Evolutionary conservation across 2,888 invertebrate species (phyloP).

Genomic region (Plagiodera versicolora): DNA sequence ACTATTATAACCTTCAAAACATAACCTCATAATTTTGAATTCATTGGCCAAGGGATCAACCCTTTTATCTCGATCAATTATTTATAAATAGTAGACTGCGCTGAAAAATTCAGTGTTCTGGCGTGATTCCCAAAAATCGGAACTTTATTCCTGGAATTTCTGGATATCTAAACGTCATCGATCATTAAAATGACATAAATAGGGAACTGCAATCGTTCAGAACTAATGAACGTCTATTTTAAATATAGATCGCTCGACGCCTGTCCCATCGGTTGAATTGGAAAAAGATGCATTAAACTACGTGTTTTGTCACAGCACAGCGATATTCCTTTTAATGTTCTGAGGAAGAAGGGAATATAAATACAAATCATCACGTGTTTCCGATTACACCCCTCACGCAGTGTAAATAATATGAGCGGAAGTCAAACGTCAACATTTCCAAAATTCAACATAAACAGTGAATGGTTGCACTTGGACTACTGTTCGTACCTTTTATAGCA

Average conservation of each 20-base stretch:
- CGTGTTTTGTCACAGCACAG: not conserved
- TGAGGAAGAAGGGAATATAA: not conserved
- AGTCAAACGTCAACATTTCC: not conserved
- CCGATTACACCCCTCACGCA: not conserved
- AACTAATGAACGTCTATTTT: conserved; percentile 7
- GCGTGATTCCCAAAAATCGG: not conserved
- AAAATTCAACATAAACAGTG: not conserved
- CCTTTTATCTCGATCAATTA: too few species aligned
- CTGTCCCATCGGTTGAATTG: not conserved
- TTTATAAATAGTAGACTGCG: not conserved
- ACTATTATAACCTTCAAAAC: too few species aligned
- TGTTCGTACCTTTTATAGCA: too few species aligned
- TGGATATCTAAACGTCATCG: conserved; percentile 1
- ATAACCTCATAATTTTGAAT: too few species aligned
- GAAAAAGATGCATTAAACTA: not conserved
- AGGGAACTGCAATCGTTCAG: conserved; percentile 8
- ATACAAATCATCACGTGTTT: not conserved
- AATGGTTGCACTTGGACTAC: too few species aligned
- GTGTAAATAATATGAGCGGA: not conserved
- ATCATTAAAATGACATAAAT: conserved; percentile 8
- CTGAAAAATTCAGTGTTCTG: not conserved
- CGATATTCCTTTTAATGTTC: not conserved
- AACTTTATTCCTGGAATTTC: not conserved
- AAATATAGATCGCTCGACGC: not conserved
- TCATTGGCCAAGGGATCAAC: too few species aligned